Evolutionary conservation across 1,140 invertebrate species (phyloP).

Genomic region (Bombus confusus): DNA sequence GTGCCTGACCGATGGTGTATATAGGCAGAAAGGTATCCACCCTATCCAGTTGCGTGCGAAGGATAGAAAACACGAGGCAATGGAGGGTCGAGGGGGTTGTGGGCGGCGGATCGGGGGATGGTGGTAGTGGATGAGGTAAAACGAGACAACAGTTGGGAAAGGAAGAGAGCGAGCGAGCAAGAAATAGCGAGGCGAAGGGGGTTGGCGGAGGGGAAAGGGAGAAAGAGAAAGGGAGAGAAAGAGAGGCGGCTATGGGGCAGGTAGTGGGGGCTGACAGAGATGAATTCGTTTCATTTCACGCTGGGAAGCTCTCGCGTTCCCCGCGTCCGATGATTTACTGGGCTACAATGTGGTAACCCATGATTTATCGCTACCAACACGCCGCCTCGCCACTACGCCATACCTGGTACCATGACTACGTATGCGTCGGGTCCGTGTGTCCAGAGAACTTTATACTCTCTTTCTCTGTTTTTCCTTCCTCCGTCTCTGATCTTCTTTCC

Average conservation of each 20-base stretch:
- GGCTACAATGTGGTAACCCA: conserved; percentile 87
- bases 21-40: conserved; percentile 63
- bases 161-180: conserved; percentile 59
- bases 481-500: conserved; percentile 23
- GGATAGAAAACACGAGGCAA: conserved; percentile 78
- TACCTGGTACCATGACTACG: conserved; percentile 75
- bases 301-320: conserved; percentile 84
- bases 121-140: conserved; percentile 66
- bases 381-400: conserved; percentile 78
- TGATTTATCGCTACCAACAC: conserved; percentile 85
- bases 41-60: conserved; percentile 77
- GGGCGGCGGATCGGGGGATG: conserved; percentile 71
- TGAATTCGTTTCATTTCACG: conserved; percentile 84
- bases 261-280: conserved; percentile 82
- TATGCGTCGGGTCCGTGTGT: conserved; percentile 75
- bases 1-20: conserved; percentile 50
- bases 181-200: conserved; percentile 64
- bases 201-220: conserved; percentile 63
- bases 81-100: conserved; percentile 62
- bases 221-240: conserved; percentile 62
- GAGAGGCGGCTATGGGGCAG: conserved; percentile 71
- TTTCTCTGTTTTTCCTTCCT: conserved; percentile 60
- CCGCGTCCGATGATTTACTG: conserved; percentile 85
- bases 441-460: conserved; percentile 72
- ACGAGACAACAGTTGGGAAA: conserved; percentile 34